Evolutionary conservation across 2,113 vertebrate genomes (phyloP), one percentile per base, ranked within the genome.

Genomic region (Tachysurus fulvidraco): DNA sequence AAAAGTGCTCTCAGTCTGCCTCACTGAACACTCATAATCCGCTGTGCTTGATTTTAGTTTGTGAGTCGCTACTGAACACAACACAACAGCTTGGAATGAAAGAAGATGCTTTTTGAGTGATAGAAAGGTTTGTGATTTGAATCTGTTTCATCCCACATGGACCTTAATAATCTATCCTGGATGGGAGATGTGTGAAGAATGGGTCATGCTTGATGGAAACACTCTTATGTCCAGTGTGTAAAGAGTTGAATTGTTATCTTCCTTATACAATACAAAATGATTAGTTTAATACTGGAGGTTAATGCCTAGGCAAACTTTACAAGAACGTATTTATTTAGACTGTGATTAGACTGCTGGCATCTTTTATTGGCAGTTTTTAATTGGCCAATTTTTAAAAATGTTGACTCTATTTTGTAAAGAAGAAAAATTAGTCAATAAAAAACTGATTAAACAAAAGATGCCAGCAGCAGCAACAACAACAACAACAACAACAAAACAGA

Each of bases 1-100:
- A 80, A 84, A 67, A 74, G 52, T 86, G 78, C 78, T 60, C 59
- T 57, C 78, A 87, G 10, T 4, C 36, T 85, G 81, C 85, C 81
- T 76, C 65, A 76, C 85, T 89, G 76, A 67, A 84, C 77, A 84
- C 50, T 71, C 54, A 64, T 12, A 81, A 41, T 28, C 84, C 50
- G 9, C 12, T 36, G 12, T 36, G 28, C 81, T 62, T 52, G 36
- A 50, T 30, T 52, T 84, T 9, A 19, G 46, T 76, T 41, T 81
- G 55, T 16, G 65, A n/a, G 3, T 67, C 64, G 21, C 57, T 80
- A 74, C 23, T 86, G 50, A 19, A 21, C 67, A 65, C 81, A 81
- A 55, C 60, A 89, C 60, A 83, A 64, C 28, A 28, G 77, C 46
- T 54, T 44, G 83, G n/a, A 28, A 77, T 83, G 73, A 79, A 65